Percentiles rank a stretch among this genome's conserved stretches.
Conservation (phyloP, 2,113 vertebrate genomes). For the Eulemur rufifrons region DNA sequence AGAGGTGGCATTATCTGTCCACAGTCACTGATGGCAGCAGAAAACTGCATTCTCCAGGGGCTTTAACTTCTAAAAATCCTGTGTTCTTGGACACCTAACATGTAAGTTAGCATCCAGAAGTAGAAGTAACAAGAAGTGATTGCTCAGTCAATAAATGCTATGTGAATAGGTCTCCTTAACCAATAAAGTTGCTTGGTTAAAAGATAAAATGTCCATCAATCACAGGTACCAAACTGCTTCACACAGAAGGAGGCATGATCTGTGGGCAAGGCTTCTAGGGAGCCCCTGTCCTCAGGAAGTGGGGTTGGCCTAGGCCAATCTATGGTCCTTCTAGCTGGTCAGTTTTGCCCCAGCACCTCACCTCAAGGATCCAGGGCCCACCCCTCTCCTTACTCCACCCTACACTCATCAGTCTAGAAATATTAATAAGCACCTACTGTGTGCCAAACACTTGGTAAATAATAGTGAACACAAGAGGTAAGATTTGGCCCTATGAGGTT, state of each 20-base stretch:
- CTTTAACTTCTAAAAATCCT: not conserved
- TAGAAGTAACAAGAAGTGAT: not conserved
- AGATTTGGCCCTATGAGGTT: not conserved
- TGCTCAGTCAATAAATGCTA: not conserved
- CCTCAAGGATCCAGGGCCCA: not conserved
- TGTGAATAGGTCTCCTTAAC: not conserved
- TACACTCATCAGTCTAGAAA: not conserved
- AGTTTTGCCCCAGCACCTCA: not conserved
- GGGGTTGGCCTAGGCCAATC: not conserved
- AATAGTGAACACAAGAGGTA: not conserved
- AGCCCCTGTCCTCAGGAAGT: not conserved
- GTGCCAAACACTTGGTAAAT: not conserved
- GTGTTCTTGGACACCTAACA: not conserved
- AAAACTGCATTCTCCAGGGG: not conserved
- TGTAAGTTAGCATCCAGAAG: not conserved
- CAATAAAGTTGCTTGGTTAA: not conserved
- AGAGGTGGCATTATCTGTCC: not conserved
- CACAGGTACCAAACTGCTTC: not conserved
- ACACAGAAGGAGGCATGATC: fast-evolving
- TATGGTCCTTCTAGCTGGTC: not conserved
- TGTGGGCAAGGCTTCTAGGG: not conserved
- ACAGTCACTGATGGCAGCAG: not conserved
- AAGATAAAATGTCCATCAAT: not conserved
- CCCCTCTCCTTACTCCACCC: not conserved
- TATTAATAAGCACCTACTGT: not conserved